Percentiles rank a stretch among this genome's conserved stretches.
Conservation (phyloP, 2,797 vertebrate species). For the Iguana delicatissima region DNA sequence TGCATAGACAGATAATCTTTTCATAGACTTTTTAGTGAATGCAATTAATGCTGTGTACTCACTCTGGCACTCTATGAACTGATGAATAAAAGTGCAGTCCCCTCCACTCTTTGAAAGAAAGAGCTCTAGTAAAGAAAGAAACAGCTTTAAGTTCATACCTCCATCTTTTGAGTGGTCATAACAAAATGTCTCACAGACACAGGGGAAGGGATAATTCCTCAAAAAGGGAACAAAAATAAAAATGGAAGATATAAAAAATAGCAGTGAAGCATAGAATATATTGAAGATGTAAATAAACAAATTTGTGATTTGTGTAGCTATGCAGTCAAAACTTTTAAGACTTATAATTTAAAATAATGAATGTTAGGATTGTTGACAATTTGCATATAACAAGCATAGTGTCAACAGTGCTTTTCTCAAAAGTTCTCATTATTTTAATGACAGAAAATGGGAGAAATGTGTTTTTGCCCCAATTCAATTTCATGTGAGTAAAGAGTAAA, state of each 20-base stretch:
- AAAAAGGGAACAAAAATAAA: constrained; percentile 9
- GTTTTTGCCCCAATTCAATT: too few species aligned
- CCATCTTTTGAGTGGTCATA: constrained; percentile 61
- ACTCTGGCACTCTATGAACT: constrained; percentile 96
- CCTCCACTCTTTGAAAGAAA: constrained; percentile 97
- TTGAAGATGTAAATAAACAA: constrained; percentile 13
- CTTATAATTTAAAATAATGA: background rate
- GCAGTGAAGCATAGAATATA: background rate
- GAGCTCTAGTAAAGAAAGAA: constrained; percentile 95
- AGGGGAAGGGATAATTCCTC: background rate
- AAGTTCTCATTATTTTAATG: too few species aligned
- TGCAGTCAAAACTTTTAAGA: background rate
- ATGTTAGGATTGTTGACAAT: background rate
- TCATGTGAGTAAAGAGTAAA: too few species aligned
- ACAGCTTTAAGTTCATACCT: constrained; percentile 81
- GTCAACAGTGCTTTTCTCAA: background rate
- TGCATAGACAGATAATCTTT: constrained; percentile 7
- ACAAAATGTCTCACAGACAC: constrained; percentile 48
- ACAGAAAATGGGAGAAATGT: too few species aligned
- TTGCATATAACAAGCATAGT: background rate
- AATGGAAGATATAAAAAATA: background rate
- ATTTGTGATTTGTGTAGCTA: background rate
- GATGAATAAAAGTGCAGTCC: constrained; percentile 95
- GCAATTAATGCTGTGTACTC: constrained; percentile 90
- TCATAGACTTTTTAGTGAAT: constrained; percentile 71